These are phyloP conservation scores for Phyllotis vaccarum DNA, from an alignment of 2,797 vertebrate genomes.

Conservation along the genomic window DNA sequence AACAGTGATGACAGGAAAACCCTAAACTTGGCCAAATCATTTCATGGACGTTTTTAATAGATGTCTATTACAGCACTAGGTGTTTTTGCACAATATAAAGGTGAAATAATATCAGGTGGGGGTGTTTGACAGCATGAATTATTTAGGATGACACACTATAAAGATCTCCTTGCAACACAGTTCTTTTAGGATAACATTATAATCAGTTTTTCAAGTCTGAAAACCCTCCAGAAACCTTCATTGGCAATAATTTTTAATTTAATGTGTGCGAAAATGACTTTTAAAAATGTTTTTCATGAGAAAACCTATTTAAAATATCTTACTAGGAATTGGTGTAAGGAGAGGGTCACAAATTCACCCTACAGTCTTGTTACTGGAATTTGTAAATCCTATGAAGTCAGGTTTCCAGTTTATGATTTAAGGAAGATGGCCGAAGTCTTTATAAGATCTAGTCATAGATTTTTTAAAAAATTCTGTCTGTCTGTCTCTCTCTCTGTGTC, in stretches of 20 bases:
- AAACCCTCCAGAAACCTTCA: background rate
- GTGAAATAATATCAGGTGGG: background rate
- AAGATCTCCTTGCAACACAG: background rate
- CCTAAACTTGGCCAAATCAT: background rate
- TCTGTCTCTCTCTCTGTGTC: background rate
- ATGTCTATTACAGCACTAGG: background rate
- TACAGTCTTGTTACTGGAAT: conserved; percentile 22
- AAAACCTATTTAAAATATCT: background rate
- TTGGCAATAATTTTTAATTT: background rate
- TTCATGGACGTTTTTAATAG: conserved; percentile 17
- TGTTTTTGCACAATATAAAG: conserved; percentile 24
- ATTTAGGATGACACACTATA: background rate
- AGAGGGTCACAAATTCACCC: background rate
- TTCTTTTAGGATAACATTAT: conserved; percentile 30
- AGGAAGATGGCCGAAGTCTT: conserved; percentile 50
- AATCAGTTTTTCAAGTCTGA: conserved; percentile 26
- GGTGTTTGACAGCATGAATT: background rate
- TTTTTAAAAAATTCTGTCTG: background rate
- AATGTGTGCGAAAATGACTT: conserved; percentile 36
- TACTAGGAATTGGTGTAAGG: background rate
- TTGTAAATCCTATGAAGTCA: background rate
- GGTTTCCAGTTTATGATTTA: conserved; percentile 28
- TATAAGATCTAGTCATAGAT: background rate
- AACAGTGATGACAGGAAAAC: background rate
- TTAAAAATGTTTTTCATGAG: conserved; percentile 56